These are phyloP conservation scores for Scomberomorus guttatus DNA, from an alignment of 2,797 vertebrate species.

Conservation along the genomic window DNA sequence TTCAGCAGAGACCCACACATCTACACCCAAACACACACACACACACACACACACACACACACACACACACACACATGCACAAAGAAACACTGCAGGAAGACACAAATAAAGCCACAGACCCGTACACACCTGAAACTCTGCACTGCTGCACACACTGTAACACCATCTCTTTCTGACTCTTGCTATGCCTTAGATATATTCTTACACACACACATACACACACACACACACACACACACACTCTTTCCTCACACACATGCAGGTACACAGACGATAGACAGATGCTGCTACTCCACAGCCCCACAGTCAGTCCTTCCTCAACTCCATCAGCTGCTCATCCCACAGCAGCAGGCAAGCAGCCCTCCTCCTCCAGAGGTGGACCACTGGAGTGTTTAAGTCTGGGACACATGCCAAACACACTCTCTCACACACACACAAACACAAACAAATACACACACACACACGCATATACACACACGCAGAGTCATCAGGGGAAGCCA, in stretches of 20 bases:
- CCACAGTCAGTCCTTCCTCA: too few species aligned
- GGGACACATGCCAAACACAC: slow-evolving; percentile 57
- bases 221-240: slow-evolving; percentile 2
- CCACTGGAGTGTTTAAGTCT: slow-evolving; percentile 52
- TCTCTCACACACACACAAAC: slow-evolving; percentile 27
- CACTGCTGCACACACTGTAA: slow-evolving; percentile 32
- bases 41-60: slow-evolving; percentile 20
- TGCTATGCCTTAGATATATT: slow-evolving; percentile 1
- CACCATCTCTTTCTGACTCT: slow-evolving; percentile 25
- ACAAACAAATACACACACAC: slow-evolving; percentile 24
- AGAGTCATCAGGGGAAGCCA: slow-evolving; percentile 23
- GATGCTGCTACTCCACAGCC: slow-evolving; percentile 43
- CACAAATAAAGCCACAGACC: background rate
- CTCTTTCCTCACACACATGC: background rate
- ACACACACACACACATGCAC: slow-evolving; percentile 2
- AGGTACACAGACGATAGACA: slow-evolving; percentile 31
- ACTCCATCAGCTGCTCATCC: slow-evolving; percentile 44
- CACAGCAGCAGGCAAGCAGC: slow-evolving; percentile 54
- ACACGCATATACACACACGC: slow-evolving; percentile 16
- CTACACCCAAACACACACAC: background rate
- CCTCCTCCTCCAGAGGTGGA: slow-evolving; percentile 45
- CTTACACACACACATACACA: slow-evolving; percentile 18
- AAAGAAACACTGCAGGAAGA: slow-evolving; percentile 6
- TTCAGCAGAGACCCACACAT: slow-evolving; percentile 37
- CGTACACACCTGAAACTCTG: slow-evolving; percentile 8